These are phyloP conservation scores for Phrynosoma platyrhinos DNA, from an alignment of 2,113 vertebrate genomes.

Conservation along the genomic window DNA sequence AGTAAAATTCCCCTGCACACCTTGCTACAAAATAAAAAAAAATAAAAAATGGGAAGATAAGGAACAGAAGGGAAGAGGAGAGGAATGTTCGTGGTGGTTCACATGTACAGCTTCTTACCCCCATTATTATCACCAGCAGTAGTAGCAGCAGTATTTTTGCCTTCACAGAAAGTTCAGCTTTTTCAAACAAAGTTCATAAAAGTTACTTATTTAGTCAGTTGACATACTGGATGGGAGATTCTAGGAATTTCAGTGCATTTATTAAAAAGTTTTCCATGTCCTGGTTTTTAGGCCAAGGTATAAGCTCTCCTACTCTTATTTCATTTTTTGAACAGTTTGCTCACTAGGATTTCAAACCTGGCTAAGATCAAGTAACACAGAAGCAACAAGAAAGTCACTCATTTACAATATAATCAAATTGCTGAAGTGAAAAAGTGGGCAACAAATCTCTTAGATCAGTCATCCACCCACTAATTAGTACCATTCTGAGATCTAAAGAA, in stretches of 20 bases:
- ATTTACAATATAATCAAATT: constrained; percentile 51
- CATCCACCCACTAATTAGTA: constrained; percentile 53
- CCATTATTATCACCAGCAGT: no score
- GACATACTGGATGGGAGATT: no score
- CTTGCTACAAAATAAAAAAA: not conserved
- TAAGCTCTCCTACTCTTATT: not conserved
- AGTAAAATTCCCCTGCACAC: not conserved
- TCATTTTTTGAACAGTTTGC: not conserved
- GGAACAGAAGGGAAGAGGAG: not conserved
- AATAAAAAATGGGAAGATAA: not conserved
- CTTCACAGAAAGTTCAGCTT: not conserved
- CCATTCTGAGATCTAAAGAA: constrained; percentile 43
- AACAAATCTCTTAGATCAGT: constrained; percentile 52
- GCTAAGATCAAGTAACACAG: constrained; percentile 47
- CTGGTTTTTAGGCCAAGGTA: not conserved
- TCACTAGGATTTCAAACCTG: constrained; percentile 45
- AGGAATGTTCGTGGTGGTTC: not conserved
- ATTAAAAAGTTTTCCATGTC: no score
- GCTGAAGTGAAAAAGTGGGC: constrained; percentile 42
- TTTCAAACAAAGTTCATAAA: no score
- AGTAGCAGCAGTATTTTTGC: not conserved
- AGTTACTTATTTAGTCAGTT: no score
- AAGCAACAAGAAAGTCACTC: constrained; percentile 36
- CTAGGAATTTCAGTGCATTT: no score
- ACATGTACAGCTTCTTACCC: not conserved